A percentile compares a stretch with the other conserved stretches of the same genome.
These are phyloP conservation scores for Drosophila bunnanda DNA, from an alignment of 2,888 invertebrate genomes.

Conservation along the genomic window DNA sequence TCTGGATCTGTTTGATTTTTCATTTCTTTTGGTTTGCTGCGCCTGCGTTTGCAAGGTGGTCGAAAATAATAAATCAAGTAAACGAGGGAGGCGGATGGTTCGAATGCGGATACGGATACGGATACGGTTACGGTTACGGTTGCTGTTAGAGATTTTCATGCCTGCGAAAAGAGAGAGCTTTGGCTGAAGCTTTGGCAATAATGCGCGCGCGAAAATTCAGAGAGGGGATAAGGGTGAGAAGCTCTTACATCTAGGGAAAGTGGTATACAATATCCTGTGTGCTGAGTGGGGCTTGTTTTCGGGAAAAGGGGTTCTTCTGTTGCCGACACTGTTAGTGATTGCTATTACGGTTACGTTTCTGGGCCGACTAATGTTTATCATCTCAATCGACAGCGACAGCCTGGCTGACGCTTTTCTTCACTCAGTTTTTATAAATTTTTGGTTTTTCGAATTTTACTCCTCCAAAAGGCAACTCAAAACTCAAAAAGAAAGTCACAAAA, in stretches of 20 bases:
- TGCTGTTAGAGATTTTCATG: constrained; percentile 24
- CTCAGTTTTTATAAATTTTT: constrained; percentile 29
- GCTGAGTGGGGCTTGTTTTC: constrained; percentile 20
- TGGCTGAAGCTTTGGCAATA: constrained; percentile 44
- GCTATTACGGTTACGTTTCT: constrained; percentile 21
- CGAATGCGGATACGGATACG: constrained; percentile 17
- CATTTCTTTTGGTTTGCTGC: constrained; percentile 43
- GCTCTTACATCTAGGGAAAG: constrained; percentile 66
- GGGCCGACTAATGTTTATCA: constrained; percentile 75
- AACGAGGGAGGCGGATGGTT: constrained; percentile 36
- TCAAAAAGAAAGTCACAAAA: constrained; percentile 48
- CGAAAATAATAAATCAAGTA: constrained; percentile 53
- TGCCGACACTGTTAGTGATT: constrained; percentile 13
- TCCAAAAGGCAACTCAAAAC: constrained; percentile 59
- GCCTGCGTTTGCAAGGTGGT: constrained; percentile 56
- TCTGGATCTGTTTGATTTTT: constrained; percentile 32
- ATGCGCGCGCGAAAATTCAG: constrained; percentile 35
- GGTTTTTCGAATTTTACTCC: constrained; percentile 35
- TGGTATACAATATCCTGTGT: constrained; percentile 27
- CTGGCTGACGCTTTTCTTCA: constrained; percentile 16
- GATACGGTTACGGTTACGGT: constrained; percentile 17
- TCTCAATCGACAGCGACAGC: constrained; percentile 49
- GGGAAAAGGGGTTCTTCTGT: constrained; percentile 12
- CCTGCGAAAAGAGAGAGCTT: constrained; percentile 54
- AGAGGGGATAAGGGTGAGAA: constrained; percentile 50